A percentile compares a stretch with the other conserved stretches of the same genome.
Evolutionary conservation across 1,140 invertebrate species (phyloP).

Genomic region (Galleria mellonella): DNA sequence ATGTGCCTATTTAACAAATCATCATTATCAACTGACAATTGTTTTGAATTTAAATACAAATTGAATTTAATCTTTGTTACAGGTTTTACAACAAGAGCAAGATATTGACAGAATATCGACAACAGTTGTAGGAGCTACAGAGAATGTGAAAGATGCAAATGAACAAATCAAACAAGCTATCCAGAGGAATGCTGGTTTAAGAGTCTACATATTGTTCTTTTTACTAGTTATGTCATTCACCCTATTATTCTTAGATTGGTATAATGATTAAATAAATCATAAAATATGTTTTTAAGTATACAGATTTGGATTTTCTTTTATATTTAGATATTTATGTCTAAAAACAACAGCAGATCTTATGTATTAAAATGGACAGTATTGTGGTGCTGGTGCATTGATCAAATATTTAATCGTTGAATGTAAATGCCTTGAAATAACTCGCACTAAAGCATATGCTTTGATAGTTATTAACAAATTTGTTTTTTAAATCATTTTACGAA

Average conservation of each 20-base stretch:
- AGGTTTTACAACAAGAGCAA: constrained; percentile 90
- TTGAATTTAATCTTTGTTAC: constrained; percentile 18
- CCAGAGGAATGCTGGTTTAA: constrained; percentile 94
- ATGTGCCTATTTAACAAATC: too few relatives aligned
- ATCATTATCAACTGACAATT: too few relatives aligned
- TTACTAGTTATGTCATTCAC: constrained; percentile 96
- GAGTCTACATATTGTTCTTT: constrained; percentile 97
- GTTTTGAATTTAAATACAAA: too few relatives aligned
- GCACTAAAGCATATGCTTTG: too few relatives aligned
- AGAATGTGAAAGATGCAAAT: constrained; percentile 97
- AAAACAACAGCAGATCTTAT: too few relatives aligned
- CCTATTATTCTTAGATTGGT: constrained; percentile 98
- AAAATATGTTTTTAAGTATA: neutral
- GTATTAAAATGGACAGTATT: too few relatives aligned
- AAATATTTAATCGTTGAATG: too few relatives aligned
- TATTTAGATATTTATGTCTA: too few relatives aligned
- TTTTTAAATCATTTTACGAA: too few relatives aligned
- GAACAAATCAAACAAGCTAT: constrained; percentile 97
- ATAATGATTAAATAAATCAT: constrained; percentile 87
- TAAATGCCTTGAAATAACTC: too few relatives aligned
- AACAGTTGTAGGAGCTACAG: constrained; percentile 91
- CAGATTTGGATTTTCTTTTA: neutral
- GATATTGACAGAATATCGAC: constrained; percentile 93
- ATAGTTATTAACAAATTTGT: too few relatives aligned
- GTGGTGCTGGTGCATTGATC: too few relatives aligned